Evolutionary conservation across 2,888 invertebrate species (phyloP).

Genomic region (Andrena fulva): DNA sequence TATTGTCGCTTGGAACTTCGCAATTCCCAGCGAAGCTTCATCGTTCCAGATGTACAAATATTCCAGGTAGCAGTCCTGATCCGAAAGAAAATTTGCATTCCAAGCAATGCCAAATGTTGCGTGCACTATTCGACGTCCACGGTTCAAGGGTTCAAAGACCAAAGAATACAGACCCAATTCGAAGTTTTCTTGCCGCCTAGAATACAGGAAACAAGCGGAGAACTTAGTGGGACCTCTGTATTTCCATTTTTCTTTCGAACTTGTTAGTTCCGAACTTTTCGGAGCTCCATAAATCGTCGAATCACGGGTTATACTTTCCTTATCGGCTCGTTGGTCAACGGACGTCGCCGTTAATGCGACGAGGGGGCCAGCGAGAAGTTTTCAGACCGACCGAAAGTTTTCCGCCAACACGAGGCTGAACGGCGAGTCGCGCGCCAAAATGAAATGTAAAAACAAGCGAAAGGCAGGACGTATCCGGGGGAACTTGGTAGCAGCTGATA

Average conservation of each 20-base stretch:
- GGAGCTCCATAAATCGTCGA: not conserved
- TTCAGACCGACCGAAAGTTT: slow-evolving; percentile 33
- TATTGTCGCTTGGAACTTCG: not conserved
- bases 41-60: not conserved
- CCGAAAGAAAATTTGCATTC: not conserved
- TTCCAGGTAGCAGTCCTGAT: not conserved
- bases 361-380: slow-evolving; percentile 32
- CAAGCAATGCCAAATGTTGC: too few relatives aligned
- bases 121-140: too few relatives aligned
- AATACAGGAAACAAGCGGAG: too few relatives aligned
- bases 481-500: slow-evolving; percentile 58
- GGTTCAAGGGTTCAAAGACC: too few relatives aligned
- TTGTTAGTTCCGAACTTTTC: not conserved
- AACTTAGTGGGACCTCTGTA: too few relatives aligned
- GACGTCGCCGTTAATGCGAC: slow-evolving; percentile 20
- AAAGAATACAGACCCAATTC: too few relatives aligned
- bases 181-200: too few relatives aligned
- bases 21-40: not conserved
- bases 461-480: slow-evolving; percentile 39
- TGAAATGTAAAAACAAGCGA: slow-evolving; percentile 26
- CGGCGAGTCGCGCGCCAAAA: slow-evolving; percentile 36
- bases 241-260: not conserved
- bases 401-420: slow-evolving; percentile 18
- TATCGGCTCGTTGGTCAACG: slow-evolving; percentile 17
- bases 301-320: not conserved